Conservation (phyloP, 1,140 invertebrate species). For the Microplitis demolitor region DNA sequence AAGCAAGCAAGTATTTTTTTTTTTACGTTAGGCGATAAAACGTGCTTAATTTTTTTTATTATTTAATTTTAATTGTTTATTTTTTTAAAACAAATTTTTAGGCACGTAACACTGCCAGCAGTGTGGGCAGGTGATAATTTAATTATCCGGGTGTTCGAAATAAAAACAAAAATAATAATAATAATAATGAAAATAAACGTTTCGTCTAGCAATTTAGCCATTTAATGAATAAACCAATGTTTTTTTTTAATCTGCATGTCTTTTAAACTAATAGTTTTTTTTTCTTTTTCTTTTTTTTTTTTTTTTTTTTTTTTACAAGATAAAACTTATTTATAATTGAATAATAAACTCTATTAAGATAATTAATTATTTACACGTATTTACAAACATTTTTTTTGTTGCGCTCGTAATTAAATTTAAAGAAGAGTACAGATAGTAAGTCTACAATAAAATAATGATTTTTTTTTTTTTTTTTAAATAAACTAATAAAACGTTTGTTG, state of each 20-base stretch:
- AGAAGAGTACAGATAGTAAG: too few species aligned
- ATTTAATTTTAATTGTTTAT: neutral
- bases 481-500: too few species aligned
- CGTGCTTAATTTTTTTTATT: neutral
- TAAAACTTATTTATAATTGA: slow-evolving; percentile 21
- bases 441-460: too few species aligned
- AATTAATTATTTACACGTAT: slow-evolving; percentile 27
- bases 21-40: neutral
- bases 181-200: neutral
- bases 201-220: neutral
- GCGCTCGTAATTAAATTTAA: neutral
- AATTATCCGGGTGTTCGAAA: too few species aligned
- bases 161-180: too few species aligned
- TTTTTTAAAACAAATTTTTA: neutral
- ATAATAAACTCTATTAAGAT: slow-evolving; percentile 25
- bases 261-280: slow-evolving; percentile 10
- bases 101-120: slow-evolving; percentile 47
- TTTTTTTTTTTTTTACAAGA: slow-evolving; percentile 13
- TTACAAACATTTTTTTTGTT: slow-evolving; percentile 18
- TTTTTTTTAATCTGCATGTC: neutral
- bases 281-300: slow-evolving; percentile 13
- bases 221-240: neutral
- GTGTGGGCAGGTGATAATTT: slow-evolving; percentile 24
- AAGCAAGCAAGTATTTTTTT: too few species aligned
- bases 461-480: too few species aligned